phyloP scores from a whole-genome alignment of 2,113 vertebrate species.

The Herpailurus yagouaroundi region DNA sequence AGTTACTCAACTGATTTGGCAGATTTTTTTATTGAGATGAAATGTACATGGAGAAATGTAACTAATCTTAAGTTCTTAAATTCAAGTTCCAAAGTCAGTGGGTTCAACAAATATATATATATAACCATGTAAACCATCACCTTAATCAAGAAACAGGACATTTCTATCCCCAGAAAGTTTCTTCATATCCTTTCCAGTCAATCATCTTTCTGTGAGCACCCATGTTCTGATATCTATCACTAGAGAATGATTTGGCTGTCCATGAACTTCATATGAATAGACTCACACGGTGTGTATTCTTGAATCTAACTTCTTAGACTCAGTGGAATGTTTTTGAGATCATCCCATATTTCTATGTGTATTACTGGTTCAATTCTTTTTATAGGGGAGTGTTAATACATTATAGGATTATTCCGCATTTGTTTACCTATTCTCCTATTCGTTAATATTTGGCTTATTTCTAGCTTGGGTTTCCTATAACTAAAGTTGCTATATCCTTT shows the following conservation, averaged over 20 bases:
- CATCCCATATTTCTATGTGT: not conserved
- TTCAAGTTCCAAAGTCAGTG: constrained; percentile 23
- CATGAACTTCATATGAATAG: not conserved
- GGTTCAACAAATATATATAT: not conserved
- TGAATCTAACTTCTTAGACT: not conserved
- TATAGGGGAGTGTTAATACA: not conserved
- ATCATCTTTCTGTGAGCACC: not conserved
- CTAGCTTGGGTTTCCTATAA: not conserved
- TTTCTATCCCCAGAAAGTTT: not conserved
- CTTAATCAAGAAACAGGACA: not conserved
- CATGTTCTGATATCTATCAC: not conserved
- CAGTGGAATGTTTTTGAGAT: not conserved
- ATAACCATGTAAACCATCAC: not conserved
- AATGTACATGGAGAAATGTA: not conserved
- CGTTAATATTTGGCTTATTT: not conserved
- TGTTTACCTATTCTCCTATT: constrained; percentile 15
- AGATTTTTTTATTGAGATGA: not conserved
- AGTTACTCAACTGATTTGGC: not conserved
- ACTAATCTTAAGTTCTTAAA: not conserved
- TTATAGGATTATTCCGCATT: not conserved
- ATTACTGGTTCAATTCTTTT: not conserved
- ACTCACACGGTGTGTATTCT: not conserved
- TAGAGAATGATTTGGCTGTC: not conserved
- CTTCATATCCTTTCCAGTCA: not conserved
- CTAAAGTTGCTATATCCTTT: constrained; percentile 11